Base-by-base conservation (phyloP, 2,888 invertebrate species). In the Nomada hirtipes region DNA sequence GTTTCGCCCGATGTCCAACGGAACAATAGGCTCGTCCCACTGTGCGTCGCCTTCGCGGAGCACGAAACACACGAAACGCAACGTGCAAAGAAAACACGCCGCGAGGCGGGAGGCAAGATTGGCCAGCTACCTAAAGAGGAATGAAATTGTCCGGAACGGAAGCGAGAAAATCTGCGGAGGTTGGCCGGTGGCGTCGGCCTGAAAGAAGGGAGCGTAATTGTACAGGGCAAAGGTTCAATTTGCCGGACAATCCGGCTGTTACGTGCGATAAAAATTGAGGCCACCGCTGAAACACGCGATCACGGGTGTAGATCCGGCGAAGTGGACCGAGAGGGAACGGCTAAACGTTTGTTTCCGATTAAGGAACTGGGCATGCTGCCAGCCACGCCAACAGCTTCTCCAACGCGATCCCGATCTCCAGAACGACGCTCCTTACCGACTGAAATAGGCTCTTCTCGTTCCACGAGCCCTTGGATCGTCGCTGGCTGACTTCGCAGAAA, bases 321-420 rank as follows among this genome's bases (percentile, higher is more conserved):
- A 29, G 29, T 7, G 29, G 29, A 0, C 29, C 29, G 26, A 36
- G 15, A 13, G 20, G 50, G 63, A 42, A 60, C 52, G 60, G 42
- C 36, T 52, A 59, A 74, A 74, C 79, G 79, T 79, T 82, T 76
- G 82, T 81, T 82, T 82, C 82, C 82, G 81, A 81, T 82, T 82
- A 82, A 81, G 68, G 68, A 72, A 50, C 52, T 47, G 68, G 82
- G 82, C 82, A 7, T 59, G 10, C 15, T 81, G 82, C 82, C 82
- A 82, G 64, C 13, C 23, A 7, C 18, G 36, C 61, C 61, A 55
- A 71, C 67, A 55, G 77, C 42, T 50, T 47, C 55, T n/a, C 53
- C 42, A 11, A 18, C 72, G 47, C 57, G 79, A 67, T 76, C 36
- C 63, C 55, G 77, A 80, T 80, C 78, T 67, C 26, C 26, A 52